phyloP scores from a whole-genome alignment of 2,797 vertebrate species.

The Iguana delicatissima region DNA sequence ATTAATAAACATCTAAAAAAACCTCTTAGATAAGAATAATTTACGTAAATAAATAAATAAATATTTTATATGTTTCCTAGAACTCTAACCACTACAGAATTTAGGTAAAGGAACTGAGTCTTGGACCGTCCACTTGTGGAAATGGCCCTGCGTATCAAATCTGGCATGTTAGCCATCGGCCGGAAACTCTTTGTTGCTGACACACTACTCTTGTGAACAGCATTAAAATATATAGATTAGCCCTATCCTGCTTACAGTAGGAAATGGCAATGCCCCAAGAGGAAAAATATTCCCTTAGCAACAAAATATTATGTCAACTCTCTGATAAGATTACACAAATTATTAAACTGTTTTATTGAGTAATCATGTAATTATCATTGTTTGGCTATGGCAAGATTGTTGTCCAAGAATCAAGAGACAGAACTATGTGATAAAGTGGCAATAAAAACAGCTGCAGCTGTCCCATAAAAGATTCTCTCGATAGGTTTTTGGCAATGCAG shows the following conservation, averaged over 20 bases:
- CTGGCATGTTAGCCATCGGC: background rate
- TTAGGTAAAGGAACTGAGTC: background rate
- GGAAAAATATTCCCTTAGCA: conserved; percentile 55
- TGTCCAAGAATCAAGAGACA: conserved; percentile 66
- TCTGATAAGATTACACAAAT: conserved; percentile 67
- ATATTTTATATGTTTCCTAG: background rate
- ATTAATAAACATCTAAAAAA: too few relatives aligned
- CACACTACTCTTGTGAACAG: background rate
- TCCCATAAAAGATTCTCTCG: conserved; percentile 38
- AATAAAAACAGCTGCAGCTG: conserved; percentile 71
- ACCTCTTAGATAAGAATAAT: too few relatives aligned
- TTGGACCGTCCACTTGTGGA: background rate
- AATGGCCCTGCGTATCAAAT: background rate
- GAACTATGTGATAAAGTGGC: conserved; percentile 60
- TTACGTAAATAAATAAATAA: too few relatives aligned
- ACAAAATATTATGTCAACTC: conserved; percentile 71
- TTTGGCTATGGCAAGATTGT: conserved; percentile 67
- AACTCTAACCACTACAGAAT: background rate
- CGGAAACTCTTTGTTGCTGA: background rate
- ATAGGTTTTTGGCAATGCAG: background rate
- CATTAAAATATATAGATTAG: conserved; percentile 11
- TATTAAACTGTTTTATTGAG: conserved; percentile 72
- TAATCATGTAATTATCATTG: conserved; percentile 69
- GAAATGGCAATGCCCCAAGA: background rate
- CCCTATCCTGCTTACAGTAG: background rate